Evolutionary conservation across 1,140 invertebrate species (phyloP), one percentile per base, ranked within the genome.

Genomic region (Elymnias hypermnestra): DNA sequence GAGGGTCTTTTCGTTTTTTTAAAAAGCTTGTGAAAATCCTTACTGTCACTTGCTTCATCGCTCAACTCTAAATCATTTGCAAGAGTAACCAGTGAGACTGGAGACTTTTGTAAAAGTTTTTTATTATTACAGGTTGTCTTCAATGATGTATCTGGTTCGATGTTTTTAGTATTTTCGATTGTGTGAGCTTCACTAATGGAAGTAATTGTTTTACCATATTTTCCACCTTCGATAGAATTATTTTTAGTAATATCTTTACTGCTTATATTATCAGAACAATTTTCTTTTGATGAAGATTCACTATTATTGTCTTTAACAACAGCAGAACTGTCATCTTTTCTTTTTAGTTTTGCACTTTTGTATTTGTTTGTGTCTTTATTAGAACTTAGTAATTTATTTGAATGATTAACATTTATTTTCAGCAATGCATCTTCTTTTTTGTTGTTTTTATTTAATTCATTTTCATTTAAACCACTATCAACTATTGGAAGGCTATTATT

Each of bases 61-160:
- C 81, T 84, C 41, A 84, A 53, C 40, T 74, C 64, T 51, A 84
- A 67, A 57, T 84, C 81, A 5, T 63, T 62, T 52, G 63, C 71
- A 21, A 84, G 60, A 33, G 63, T 69, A 15, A 55, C 50, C 15
- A 44, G 43, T 17, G 25, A 35, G 0, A 18, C 17, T 23, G 29
- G n/a, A 23, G 23, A 47, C n/a, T 25, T 33, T 21, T 37, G 22
- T 28, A 42, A 40, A n/a, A 47, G 38, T 5, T 9, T n/a, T 36
- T 13, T 21, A 10, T 19, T 36, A 9, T 0, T 21, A 9, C 19
- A 9, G 3, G 14, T 3, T 3, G 15, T n/a, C 7, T 15, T 15
- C 13, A 33, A 7, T n/a, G 3, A n/a, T n/a, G n/a, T n/a, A n/a
- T n/a, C n/a, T n/a, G n/a, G n/a, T n/a, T n/a, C n/a, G n/a, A n/a